Conservation (phyloP, 2,113 vertebrate species). For the Apaloderma vittatum region DNA sequence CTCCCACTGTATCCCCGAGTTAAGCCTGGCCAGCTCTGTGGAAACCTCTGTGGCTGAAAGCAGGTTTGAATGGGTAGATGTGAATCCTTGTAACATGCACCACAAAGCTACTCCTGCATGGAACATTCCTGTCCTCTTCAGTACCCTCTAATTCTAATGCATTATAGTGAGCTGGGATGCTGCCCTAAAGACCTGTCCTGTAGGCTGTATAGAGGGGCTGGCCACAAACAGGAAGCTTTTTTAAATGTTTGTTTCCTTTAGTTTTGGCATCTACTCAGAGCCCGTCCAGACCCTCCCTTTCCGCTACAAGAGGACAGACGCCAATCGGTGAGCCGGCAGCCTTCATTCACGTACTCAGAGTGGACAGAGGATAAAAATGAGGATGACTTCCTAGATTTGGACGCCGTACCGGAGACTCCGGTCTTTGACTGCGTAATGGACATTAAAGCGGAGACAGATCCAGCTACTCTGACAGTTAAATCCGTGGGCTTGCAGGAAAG, state of each 20-base stretch:
- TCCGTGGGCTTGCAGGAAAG: constrained; percentile 96
- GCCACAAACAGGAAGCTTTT: constrained; percentile 3
- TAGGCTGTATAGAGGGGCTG: neutral
- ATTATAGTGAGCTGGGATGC: neutral
- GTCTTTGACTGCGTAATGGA: constrained; percentile 92
- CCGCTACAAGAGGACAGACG: constrained; percentile 86
- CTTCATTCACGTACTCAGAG: constrained; percentile 96
- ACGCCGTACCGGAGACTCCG: constrained; percentile 89
- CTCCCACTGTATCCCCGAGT: constrained; percentile 31
- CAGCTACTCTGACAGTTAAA: constrained; percentile 90
- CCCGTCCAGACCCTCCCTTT: constrained; percentile 57
- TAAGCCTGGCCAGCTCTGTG: constrained; percentile 41
- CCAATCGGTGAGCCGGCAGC: constrained; percentile 95
- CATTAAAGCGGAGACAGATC: constrained; percentile 88
- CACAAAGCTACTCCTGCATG: constrained; percentile 14
- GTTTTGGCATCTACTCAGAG: constrained; percentile 82
- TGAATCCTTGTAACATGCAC: neutral
- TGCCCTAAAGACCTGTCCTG: neutral
- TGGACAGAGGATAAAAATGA: constrained; percentile 94
- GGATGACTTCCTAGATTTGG: constrained; percentile 90
- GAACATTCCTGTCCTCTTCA: constrained; percentile 20
- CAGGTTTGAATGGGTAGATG: constrained; percentile 37
- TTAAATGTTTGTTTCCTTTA: constrained; percentile 64
- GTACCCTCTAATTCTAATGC: neutral
- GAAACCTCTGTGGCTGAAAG: constrained; percentile 59